Percentiles rank a stretch among this genome's conserved stretches.
Conservation (phyloP, 1,140 invertebrate genomes). For the Drosophila arizonae region DNA sequence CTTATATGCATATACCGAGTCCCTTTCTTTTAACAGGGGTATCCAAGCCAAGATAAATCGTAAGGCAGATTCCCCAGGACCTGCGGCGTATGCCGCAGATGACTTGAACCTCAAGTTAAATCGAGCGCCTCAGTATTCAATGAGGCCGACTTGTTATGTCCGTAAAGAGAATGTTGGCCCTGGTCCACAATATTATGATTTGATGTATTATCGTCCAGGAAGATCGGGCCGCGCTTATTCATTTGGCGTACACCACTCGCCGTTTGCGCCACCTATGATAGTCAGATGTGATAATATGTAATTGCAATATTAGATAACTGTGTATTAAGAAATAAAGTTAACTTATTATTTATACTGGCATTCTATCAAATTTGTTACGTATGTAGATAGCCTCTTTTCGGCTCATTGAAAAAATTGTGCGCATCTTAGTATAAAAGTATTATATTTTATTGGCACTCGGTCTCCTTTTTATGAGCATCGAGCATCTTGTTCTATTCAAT, state of each 20-base stretch:
- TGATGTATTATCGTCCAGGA: conserved; percentile 73
- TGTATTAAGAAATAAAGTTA: background rate
- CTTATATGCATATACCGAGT: background rate
- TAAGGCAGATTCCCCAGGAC: conserved; percentile 84
- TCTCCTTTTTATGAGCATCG: no score
- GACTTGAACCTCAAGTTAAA: conserved; percentile 70
- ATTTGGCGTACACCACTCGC: conserved; percentile 67
- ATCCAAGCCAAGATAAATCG: conserved; percentile 63
- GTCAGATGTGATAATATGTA: conserved; percentile 81
- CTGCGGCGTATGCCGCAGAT: conserved; percentile 84
- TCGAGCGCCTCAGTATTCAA: conserved; percentile 82
- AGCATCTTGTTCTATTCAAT: no score
- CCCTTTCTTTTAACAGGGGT: conserved; percentile 67
- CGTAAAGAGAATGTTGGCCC: conserved; percentile 65
- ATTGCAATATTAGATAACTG: conserved; percentile 65
- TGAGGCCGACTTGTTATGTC: conserved; percentile 51
- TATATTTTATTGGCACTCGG: no score
- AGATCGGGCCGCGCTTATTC: conserved; percentile 63
- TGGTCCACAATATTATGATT: conserved; percentile 83
- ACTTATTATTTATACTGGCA: background rate
- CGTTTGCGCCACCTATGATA: conserved; percentile 78
- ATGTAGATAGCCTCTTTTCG: no score
- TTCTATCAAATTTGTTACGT: background rate
- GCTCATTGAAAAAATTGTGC: no score
- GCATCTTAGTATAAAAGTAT: no score